These are phyloP conservation scores for Heliconius ethilla DNA, from an alignment of 2,888 invertebrate species.

Conservation along the genomic window DNA sequence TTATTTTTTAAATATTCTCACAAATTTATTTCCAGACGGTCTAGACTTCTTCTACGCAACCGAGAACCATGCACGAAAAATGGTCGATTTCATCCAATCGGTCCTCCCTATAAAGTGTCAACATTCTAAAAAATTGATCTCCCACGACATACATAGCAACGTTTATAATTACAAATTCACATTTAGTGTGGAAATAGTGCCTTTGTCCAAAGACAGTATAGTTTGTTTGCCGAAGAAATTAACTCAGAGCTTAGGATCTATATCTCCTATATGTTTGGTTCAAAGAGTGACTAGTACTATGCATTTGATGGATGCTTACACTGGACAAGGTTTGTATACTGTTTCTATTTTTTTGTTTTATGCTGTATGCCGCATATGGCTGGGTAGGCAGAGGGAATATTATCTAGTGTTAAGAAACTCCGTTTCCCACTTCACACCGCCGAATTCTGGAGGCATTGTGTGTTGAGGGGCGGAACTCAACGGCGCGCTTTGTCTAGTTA, in stretches of 20 bases:
- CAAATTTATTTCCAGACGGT: conserved; percentile 85
- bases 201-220: conserved; percentile 96
- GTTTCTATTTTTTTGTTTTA: background rate
- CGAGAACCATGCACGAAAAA: conserved; percentile 94
- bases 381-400: too few relatives aligned
- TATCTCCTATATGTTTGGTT: conserved; percentile 93
- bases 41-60: conserved; percentile 96
- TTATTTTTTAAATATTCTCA: too few relatives aligned
- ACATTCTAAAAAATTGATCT: conserved; percentile 96
- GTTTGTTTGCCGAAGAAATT: conserved; percentile 94
- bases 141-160: conserved; percentile 98
- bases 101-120: conserved; percentile 94
- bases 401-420: too few relatives aligned
- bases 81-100: conserved; percentile 95
- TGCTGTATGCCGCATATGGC: background rate
- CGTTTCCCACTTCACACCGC: too few relatives aligned
- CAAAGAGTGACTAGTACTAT: conserved; percentile 93
- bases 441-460: background rate
- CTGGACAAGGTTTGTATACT: conserved; percentile 86
- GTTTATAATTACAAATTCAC: conserved; percentile 98
- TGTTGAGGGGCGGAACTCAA: background rate
- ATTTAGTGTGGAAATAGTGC: conserved; percentile 96
- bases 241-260: conserved; percentile 92
- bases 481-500: too few relatives aligned
- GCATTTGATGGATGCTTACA: conserved; percentile 95